phyloP scores from a whole-genome alignment of 1,140 invertebrate genomes.

The Sipha flava region DNA sequence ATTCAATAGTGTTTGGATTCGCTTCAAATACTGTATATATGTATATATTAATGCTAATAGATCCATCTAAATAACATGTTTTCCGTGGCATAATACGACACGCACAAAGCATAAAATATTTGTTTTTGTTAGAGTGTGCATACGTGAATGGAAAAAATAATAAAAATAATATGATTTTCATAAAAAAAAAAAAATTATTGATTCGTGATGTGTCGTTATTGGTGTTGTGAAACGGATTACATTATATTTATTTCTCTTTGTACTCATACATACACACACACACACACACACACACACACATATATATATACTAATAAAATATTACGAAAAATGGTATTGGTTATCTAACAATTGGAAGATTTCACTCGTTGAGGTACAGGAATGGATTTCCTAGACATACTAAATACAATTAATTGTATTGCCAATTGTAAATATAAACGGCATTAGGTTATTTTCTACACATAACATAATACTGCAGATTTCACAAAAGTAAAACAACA shows the following conservation, averaged over 20 bases:
- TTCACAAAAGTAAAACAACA: no score
- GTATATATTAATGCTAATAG: no score
- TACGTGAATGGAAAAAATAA: constrained; percentile 24
- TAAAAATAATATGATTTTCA: neutral
- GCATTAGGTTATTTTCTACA: no score
- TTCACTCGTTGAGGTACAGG: neutral
- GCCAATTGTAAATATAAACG: neutral
- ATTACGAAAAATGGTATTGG: neutral
- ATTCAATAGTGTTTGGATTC: neutral
- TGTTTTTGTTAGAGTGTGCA: neutral
- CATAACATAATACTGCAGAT: no score
- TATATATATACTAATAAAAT: neutral
- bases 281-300: neutral
- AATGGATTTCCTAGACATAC: constrained; percentile 10
- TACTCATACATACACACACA: no score
- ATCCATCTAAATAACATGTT: no score
- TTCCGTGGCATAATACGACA: neutral
- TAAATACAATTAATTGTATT: neutral
- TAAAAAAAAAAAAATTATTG: constrained; percentile 15
- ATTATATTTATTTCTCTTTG: neutral
- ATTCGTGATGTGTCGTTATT: constrained; percentile 27
- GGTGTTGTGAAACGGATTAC: constrained; percentile 2
- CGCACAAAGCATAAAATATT: constrained; percentile 13
- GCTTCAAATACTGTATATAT: neutral
- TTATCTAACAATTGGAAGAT: neutral